Base-by-base conservation (phyloP, 2,888 invertebrate species). In the Parapristionchus giblindavisi region DNA sequence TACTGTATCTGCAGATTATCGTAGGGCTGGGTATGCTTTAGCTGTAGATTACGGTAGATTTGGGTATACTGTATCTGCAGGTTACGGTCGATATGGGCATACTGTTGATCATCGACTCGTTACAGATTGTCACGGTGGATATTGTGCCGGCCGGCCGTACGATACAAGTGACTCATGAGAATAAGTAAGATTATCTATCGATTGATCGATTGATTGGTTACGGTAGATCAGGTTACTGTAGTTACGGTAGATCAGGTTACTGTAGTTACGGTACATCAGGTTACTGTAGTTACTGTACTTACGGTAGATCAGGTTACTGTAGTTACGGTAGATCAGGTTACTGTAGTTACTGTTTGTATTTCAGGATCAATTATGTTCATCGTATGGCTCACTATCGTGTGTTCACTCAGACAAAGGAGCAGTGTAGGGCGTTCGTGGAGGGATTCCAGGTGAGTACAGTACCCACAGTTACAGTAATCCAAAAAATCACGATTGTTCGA, bases 361-460 rank as follows among this genome's bases (percentile, higher is more conserved):
- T 75, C 89, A 94, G 94, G 90, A 96, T 99, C 83, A 94, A 95
- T 88, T 99, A 99, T 89, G 95, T 99, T 73, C 99, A 99, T 89
- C 91, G 95, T 87, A 96, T 96, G 95, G 99, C 99, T 0, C 95
- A 96, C 89, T 98, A 97, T 89, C 93, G 96, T 79, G 97, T 99
- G 94, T 95, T 97, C 89, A 93, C 94, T 11, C 98, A 98, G 90
- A 99, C 99, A 80, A 94, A 94, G 87, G 95, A 97, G 82, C 99
- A 99, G 90, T 96, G 96, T 0, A 92, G 93, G 63, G 95, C 97
- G 8, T 99, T 99, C 88, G 95, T 97, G 80, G 93, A 93, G 85
- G 99, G 98, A 2, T 99, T 99, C 88, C 92, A 95, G 79, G 94
- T 96, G 5, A 94, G 99, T 34, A 21, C 4, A 3, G 36, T 36